phyloP scores from a whole-genome alignment of 1,140 invertebrate species.

The Cheumatopsyche charites region DNA sequence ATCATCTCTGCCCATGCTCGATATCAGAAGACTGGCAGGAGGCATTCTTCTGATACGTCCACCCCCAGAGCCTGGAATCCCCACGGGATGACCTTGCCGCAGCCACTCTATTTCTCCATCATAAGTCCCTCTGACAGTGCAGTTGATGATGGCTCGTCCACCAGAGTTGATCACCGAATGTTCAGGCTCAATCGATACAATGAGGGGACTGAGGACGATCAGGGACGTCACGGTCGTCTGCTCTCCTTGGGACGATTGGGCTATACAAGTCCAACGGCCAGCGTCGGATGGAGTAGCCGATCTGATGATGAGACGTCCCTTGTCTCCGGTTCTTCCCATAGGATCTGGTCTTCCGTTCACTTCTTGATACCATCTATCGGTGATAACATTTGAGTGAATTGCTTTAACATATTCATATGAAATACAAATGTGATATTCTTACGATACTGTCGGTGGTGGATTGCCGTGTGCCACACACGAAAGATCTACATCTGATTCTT shows the following conservation, averaged over 20 bases:
- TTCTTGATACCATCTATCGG: conserved; percentile 35
- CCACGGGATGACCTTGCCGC: conserved; percentile 65
- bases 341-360: conserved; percentile 6
- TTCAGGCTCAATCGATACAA: conserved; percentile 28
- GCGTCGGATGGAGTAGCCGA: not conserved
- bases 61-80: not conserved
- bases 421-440: conserved; percentile 48
- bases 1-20: conserved; percentile 70
- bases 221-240: conserved; percentile 29
- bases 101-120: conserved; percentile 73
- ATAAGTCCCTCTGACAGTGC: conserved; percentile 72
- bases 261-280: conserved; percentile 42
- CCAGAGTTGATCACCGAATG: conserved; percentile 73
- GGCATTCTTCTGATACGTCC: not conserved
- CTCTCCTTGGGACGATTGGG: conserved; percentile 38
- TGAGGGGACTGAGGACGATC: conserved; percentile 32
- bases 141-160: conserved; percentile 75
- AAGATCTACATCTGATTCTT: conserved; percentile 69
- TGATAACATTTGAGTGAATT: not conserved
- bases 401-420: not conserved
- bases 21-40: conserved; percentile 59
- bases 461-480: conserved; percentile 74
- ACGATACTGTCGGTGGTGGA: conserved; percentile 72
- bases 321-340: conserved; percentile 6
- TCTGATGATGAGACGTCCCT: conserved; percentile 22